Conservation (phyloP, 2,888 invertebrate species). For the Drosophila lacicola region DNA sequence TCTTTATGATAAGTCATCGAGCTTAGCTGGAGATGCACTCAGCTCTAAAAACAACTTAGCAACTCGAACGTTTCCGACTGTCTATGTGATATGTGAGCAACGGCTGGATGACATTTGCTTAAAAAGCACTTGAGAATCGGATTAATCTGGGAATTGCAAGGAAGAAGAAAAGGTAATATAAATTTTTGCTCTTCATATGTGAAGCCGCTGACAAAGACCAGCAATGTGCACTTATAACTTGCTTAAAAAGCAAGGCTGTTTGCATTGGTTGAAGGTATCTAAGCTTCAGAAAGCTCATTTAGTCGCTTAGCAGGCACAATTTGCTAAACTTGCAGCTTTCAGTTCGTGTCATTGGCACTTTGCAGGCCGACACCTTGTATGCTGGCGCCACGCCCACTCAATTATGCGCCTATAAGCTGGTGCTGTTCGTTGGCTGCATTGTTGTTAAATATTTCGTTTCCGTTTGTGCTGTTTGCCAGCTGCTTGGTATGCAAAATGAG, state of each 20-base stretch:
- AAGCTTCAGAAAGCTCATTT: not conserved
- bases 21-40: slow-evolving; percentile 22
- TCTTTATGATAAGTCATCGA: slow-evolving; percentile 72
- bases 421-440: slow-evolving; percentile 50
- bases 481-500: slow-evolving; percentile 80
- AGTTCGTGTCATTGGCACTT: slow-evolving; percentile 42
- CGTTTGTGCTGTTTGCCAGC: slow-evolving; percentile 71
- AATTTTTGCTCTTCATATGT: too few species aligned
- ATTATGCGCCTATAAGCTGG: slow-evolving; percentile 50
- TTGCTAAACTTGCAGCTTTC: not conserved
- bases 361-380: slow-evolving; percentile 11
- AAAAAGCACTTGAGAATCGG: not conserved
- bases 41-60: slow-evolving; percentile 25
- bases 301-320: not conserved
- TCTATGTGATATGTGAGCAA: not conserved
- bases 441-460: slow-evolving; percentile 81
- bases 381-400: slow-evolving; percentile 65
- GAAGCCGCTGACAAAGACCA: too few species aligned
- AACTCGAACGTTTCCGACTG: slow-evolving; percentile 1
- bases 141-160: not conserved
- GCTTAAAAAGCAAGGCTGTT: too few species aligned
- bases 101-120: slow-evolving; percentile 28
- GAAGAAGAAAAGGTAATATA: not conserved
- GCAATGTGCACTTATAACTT: too few species aligned
- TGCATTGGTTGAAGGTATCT: not conserved